phyloP scores from a whole-genome alignment of 1,140 invertebrate genomes.

The Aleiodes sp. region DNA sequence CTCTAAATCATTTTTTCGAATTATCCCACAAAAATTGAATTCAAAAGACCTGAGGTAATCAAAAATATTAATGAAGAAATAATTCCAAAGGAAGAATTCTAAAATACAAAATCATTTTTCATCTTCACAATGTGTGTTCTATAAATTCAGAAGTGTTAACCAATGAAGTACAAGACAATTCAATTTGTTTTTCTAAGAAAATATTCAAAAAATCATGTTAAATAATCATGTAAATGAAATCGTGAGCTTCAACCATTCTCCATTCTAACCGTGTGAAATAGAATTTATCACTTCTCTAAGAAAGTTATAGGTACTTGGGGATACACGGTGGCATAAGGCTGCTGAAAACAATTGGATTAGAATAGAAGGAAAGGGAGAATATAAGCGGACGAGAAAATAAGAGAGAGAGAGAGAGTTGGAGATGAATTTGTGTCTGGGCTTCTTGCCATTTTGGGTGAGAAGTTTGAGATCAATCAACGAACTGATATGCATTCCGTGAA shows the following conservation, averaged over 20 bases:
- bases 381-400: neutral
- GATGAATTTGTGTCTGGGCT: constrained; percentile 37
- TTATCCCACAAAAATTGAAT: no score
- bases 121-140: no score
- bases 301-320: neutral
- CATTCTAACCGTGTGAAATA: neutral
- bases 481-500: constrained; percentile 52
- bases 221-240: neutral
- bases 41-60: no score
- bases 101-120: no score
- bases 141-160: no score
- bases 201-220: no score
- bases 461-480: constrained; percentile 56
- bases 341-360: constrained; percentile 9
- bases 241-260: neutral
- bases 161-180: no score
- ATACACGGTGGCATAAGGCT: neutral
- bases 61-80: no score
- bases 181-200: no score
- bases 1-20: no score
- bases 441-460: constrained; percentile 45
- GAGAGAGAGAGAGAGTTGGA: constrained; percentile 31
- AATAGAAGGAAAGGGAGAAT: constrained; percentile 4
- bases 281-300: neutral
- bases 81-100: no score